A percentile compares a stretch with the other conserved stretches of the same genome.
Evolutionary conservation across 2,888 invertebrate genomes (phyloP).

Genomic region (Copidosoma aretas): DNA sequence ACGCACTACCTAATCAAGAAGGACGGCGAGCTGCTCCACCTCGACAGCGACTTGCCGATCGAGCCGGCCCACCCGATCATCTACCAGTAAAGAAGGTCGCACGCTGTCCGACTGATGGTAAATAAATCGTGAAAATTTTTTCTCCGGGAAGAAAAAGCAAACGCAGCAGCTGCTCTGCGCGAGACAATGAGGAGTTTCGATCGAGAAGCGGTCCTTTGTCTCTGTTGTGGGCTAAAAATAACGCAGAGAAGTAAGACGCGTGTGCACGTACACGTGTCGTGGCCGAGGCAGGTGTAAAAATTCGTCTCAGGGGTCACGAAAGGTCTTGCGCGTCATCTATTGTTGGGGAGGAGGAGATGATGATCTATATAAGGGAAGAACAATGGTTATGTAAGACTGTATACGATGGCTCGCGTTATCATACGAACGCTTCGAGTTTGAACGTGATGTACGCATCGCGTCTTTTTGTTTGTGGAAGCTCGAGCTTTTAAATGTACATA

Average conservation of each 20-base stretch:
- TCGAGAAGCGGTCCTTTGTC: neutral
- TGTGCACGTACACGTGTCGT: neutral
- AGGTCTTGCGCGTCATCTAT: no score
- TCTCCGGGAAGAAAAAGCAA: neutral
- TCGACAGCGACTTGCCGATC: slow-evolving; percentile 59
- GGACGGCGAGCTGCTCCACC: slow-evolving; percentile 57
- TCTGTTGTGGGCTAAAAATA: neutral
- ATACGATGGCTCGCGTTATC: no score
- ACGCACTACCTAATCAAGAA: slow-evolving; percentile 84
- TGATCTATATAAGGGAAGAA: no score
- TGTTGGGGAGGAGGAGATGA: no score
- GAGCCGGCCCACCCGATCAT: slow-evolving; percentile 60
- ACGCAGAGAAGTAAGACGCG: neutral
- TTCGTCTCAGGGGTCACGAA: no score
- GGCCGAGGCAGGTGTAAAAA: no score
- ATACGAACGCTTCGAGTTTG: no score
- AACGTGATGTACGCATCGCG: no score
- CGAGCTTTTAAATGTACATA: no score
- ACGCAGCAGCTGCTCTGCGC: neutral
- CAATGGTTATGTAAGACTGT: no score
- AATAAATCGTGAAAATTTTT: neutral
- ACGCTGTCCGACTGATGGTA: no score
- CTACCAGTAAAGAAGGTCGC: slow-evolving; percentile 52
- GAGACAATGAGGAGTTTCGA: neutral
- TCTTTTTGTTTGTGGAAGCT: no score